A percentile compares a stretch with the other conserved stretches of the same genome.
Conservation (phyloP, 2,888 invertebrate genomes). For the Habroteleia sp. region DNA sequence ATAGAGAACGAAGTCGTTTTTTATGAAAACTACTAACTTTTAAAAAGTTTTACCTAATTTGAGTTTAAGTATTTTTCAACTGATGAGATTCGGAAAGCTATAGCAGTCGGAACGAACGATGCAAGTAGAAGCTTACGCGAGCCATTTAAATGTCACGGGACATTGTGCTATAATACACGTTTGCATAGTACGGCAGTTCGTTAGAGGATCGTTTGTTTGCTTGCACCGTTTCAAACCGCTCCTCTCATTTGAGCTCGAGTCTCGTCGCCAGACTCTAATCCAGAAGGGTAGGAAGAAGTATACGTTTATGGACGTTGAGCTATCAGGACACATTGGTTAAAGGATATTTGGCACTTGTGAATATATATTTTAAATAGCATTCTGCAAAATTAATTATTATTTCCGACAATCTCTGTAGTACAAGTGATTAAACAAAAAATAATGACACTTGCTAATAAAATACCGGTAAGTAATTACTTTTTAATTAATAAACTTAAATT, state of each 20-base stretch:
- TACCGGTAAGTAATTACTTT: no score
- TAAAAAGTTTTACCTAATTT: slow-evolving; percentile 33
- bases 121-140: slow-evolving; percentile 70
- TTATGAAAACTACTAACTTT: no score
- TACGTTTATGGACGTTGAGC: slow-evolving; percentile 52
- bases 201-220: slow-evolving; percentile 77
- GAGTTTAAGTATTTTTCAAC: slow-evolving; percentile 40
- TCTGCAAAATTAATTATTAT: slow-evolving; percentile 51
- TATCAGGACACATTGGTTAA: slow-evolving; percentile 20
- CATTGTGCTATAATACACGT: slow-evolving; percentile 73
- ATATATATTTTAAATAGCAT: slow-evolving; percentile 64
- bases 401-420: slow-evolving; percentile 13
- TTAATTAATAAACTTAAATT: no score
- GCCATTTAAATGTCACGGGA: slow-evolving; percentile 76
- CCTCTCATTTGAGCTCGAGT: slow-evolving; percentile 64
- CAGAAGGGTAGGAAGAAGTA: slow-evolving; percentile 53
- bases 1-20: no score
- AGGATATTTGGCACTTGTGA: slow-evolving; percentile 40
- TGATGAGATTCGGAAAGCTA: slow-evolving; percentile 45
- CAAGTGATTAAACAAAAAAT: no score
- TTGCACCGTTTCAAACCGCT: slow-evolving; percentile 66
- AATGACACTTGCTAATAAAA: no score
- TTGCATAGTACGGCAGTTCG: slow-evolving; percentile 74
- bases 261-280: slow-evolving; percentile 62
- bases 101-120: slow-evolving; percentile 33